Evolutionary conservation across 2,113 vertebrate genomes (phyloP).

Genomic region (Cephalopholis sonnerati): DNA sequence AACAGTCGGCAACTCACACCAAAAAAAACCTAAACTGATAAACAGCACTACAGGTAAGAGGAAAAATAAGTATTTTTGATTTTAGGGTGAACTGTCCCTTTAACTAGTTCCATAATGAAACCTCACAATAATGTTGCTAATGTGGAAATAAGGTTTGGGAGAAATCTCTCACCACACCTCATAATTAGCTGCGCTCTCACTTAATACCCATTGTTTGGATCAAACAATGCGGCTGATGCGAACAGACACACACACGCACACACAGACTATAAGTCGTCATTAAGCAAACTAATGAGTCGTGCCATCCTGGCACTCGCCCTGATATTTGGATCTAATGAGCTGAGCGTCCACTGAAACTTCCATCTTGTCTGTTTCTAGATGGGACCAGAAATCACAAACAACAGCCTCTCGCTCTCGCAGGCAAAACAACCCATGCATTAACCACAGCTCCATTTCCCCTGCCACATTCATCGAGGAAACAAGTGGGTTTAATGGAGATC

Average conservation of each 20-base stretch:
- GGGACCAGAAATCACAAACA: slow-evolving; percentile 35
- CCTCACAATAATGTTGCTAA: not conserved
- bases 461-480: slow-evolving; percentile 70
- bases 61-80: too few relatives aligned
- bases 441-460: slow-evolving; percentile 69
- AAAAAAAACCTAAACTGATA: too few relatives aligned
- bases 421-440: slow-evolving; percentile 68
- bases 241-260: slow-evolving; percentile 20
- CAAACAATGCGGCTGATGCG: slow-evolving; percentile 11
- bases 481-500: slow-evolving; percentile 76
- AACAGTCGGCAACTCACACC: too few relatives aligned
- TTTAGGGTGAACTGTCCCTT: not conserved
- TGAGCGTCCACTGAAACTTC: slow-evolving; percentile 36
- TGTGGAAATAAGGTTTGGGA: not conserved
- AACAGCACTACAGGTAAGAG: too few relatives aligned
- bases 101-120: not conserved
- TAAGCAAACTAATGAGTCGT: slow-evolving; percentile 65
- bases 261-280: slow-evolving; percentile 40
- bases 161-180: slow-evolving; percentile 14
- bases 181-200: slow-evolving; percentile 33
- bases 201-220: slow-evolving; percentile 45
- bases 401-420: slow-evolving; percentile 25
- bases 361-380: slow-evolving; percentile 23
- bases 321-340: slow-evolving; percentile 49
- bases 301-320: slow-evolving; percentile 31